Conservation (phyloP, 1,140 invertebrate species). For the Drosophila repletoides region DNA sequence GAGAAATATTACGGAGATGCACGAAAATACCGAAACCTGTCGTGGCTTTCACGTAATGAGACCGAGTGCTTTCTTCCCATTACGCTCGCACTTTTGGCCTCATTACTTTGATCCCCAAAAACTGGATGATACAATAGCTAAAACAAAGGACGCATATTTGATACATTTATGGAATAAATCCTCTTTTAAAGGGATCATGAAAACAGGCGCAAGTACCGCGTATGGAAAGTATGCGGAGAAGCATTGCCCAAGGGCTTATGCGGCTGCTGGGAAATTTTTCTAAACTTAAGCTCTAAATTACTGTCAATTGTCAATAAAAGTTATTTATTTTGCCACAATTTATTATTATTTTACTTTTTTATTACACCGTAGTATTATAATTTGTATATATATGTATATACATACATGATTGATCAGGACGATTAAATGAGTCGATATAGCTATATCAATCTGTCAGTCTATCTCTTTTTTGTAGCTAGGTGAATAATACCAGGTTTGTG, state of each 20-base stretch:
- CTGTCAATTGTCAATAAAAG: no score
- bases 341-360: no score
- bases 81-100: not conserved
- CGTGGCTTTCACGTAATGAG: not conserved
- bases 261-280: not conserved
- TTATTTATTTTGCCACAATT: no score
- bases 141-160: not conserved
- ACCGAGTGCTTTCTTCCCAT: not conserved
- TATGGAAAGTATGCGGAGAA: not conserved
- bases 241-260: not conserved
- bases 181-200: not conserved
- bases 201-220: conserved; percentile 51
- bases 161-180: not conserved
- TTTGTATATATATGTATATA: no score
- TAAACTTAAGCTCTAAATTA: no score
- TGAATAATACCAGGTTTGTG: no score
- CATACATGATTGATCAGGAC: no score
- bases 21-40: not conserved
- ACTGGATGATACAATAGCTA: not conserved
- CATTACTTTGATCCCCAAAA: conserved; percentile 83
- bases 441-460: no score
- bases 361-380: no score
- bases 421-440: no score
- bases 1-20: not conserved
- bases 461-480: no score